Evolutionary conservation across 2,797 vertebrate species (phyloP).

Genomic region (Notamacropus eugenii): DNA sequence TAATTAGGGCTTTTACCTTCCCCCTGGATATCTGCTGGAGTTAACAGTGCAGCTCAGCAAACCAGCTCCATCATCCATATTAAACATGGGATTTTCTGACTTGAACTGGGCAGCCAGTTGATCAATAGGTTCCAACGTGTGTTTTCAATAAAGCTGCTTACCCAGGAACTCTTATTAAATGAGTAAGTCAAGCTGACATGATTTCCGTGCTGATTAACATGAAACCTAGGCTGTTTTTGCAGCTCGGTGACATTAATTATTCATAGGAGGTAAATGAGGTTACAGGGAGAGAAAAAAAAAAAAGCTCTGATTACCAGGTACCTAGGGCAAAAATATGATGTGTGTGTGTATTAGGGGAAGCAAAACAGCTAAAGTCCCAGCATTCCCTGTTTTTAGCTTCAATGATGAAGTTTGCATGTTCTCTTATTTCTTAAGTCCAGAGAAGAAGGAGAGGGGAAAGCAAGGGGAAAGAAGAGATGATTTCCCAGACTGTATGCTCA

Average conservation of each 20-base stretch:
- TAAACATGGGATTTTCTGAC: conserved; percentile 85
- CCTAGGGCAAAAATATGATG: conserved; percentile 56
- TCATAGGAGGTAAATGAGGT: conserved; percentile 69
- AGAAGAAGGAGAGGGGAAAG: not conserved
- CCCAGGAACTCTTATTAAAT: conserved; percentile 85
- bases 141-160: conserved; percentile 87
- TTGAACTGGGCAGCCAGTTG: conserved; percentile 74
- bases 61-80: conserved; percentile 80
- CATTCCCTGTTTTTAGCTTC: conserved; percentile 62
- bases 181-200: conserved; percentile 80
- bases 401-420: conserved; percentile 49
- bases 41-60: conserved; percentile 82
- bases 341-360: not conserved
- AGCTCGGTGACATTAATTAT: conserved; percentile 60
- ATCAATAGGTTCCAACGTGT: conserved; percentile 79
- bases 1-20: conserved; percentile 76
- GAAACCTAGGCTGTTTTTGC: conserved; percentile 74
- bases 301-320: conserved; percentile 72
- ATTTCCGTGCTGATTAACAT: conserved; percentile 76
- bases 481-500: conserved; percentile 53
- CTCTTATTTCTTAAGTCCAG: conserved; percentile 49
- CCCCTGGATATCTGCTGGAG: conserved; percentile 70
- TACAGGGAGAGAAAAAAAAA: conserved; percentile 76
- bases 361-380: conserved; percentile 54
- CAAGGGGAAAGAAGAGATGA: not conserved